A percentile compares a stretch with the other conserved stretches of the same genome.
These are phyloP conservation scores for Coranthus polyacanthus DNA, from an alignment of 2,797 vertebrate genomes.

Conservation along the genomic window DNA sequence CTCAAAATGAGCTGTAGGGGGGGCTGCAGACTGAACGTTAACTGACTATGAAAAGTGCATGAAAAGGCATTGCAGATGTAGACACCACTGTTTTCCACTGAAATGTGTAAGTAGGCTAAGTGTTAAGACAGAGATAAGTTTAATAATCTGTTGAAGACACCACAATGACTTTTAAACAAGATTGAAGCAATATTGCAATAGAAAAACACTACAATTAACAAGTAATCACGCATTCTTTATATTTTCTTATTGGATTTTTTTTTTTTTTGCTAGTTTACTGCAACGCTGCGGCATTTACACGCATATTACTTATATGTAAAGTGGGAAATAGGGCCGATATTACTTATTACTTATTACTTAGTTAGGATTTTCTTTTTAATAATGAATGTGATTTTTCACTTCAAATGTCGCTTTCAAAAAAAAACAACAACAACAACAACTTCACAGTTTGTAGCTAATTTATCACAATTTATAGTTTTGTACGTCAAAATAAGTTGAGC, in stretches of 20 bases:
- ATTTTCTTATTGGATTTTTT: no score
- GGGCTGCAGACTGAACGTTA: slow-evolving; percentile 29
- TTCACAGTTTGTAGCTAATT: background rate
- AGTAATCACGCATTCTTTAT: no score
- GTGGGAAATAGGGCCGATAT: no score
- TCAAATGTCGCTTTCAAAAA: background rate
- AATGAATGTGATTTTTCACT: background rate
- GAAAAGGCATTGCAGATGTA: background rate
- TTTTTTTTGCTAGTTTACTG: no score
- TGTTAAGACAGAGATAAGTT: no score
- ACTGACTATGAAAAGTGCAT: background rate
- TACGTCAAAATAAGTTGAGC: background rate
- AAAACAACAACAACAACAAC: background rate
- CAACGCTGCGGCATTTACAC: no score
- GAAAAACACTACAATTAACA: background rate
- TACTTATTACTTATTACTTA: no score
- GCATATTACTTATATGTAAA: no score
- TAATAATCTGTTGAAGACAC: no score
- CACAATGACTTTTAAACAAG: no score
- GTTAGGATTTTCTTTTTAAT: no score
- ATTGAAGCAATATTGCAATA: no score
- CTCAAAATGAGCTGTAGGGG: slow-evolving; percentile 46
- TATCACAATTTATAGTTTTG: background rate
- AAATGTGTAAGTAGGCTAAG: background rate
- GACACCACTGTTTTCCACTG: background rate